Evolutionary conservation across 2,113 vertebrate species (phyloP), one percentile per base, ranked within the genome.

Genomic region (Cnemophilus loriae): DNA sequence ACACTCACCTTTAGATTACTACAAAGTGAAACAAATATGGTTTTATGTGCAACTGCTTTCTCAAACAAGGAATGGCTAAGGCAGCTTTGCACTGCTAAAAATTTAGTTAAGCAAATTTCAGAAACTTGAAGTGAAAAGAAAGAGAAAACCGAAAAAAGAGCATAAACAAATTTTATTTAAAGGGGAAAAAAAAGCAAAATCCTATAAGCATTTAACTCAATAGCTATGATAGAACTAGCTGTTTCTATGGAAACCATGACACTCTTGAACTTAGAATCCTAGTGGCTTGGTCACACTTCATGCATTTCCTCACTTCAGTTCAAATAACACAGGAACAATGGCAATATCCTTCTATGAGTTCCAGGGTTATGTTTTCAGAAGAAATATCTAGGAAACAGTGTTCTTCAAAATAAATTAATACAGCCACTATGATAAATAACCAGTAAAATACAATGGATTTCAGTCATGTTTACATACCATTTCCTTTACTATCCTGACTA

Each of bases 191-290:
- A 81, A 65, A 41, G 41, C 16, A 56, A 96, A 83, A 55, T 63
- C 33, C 24, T 83, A 10, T 16, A 76, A 64, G 19, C n/a, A 89
- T 53, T 91, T 78, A 87, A 81, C 49, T 85, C 0, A 0, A 35
- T 53, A 89, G 63, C n/a, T 80, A 39, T 19, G 11, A 37, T 7
- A 83, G 81, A 76, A 20, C 16, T 63, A 61, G 41, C 41, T 88
- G 84, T 94, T 92, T 83, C 93, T 75, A 88, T 64, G 83, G 93
- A 88, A 95, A 95, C 90, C 18, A 68, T 4, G 2, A 73, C 39
- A 83, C 28, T 69, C 46, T 61, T 84, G 53, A 94, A 87, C 82
- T 82, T 57, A 69, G 90, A 92, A 79, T 74, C 59, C 65, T 33
- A 87, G 47, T 23, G 70, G 70, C 67, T 67, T 35, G 27, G 69